phyloP scores from a whole-genome alignment of 2,113 vertebrate genomes.

The Onychostruthus taczanowskii region DNA sequence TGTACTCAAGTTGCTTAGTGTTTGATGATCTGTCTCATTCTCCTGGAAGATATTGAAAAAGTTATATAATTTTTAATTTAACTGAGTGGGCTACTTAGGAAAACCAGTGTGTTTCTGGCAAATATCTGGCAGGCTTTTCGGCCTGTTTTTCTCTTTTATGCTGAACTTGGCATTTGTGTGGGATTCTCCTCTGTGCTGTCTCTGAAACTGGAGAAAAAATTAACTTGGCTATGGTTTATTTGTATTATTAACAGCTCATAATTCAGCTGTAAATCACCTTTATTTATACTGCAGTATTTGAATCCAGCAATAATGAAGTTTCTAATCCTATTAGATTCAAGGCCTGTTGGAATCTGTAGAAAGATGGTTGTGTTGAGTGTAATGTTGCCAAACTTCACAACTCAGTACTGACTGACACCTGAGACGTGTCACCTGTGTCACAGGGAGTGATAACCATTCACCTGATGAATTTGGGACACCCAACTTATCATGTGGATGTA shows the following conservation, averaged over 20 bases:
- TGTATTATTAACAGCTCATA: background rate
- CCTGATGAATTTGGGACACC: background rate
- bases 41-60: background rate
- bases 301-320: background rate
- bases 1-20: background rate
- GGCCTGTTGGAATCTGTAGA: background rate
- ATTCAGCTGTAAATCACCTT: background rate
- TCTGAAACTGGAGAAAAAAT: slow-evolving; percentile 3
- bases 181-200: background rate
- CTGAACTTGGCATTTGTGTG: background rate
- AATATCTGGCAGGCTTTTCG: background rate
- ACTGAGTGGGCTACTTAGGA: background rate
- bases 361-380: background rate
- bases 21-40: background rate
- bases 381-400: background rate
- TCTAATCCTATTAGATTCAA: background rate
- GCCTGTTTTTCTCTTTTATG: background rate
- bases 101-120: background rate
- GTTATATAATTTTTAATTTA: background rate
- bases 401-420: background rate
- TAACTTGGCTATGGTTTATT: background rate
- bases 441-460: background rate
- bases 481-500: background rate
- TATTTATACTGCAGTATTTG: background rate
- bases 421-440: fast-evolving